Percentiles rank a stretch among this genome's conserved stretches.
Evolutionary conservation across 2,113 vertebrate genomes (phyloP).

Genomic region (Entosphenus tridentatus): DNA sequence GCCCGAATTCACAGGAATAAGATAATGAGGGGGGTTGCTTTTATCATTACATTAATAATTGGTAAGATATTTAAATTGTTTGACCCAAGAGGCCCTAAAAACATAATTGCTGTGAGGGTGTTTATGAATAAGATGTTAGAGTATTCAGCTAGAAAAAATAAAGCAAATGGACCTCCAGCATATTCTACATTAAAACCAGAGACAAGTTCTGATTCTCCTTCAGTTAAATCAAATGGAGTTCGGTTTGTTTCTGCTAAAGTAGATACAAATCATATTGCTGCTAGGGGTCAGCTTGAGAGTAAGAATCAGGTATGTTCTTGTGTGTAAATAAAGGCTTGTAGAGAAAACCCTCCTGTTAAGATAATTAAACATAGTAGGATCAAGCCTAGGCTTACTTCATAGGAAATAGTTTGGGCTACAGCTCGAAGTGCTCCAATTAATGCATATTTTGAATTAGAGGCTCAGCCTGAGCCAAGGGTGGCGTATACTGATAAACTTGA

Average conservation of each 20-base stretch:
- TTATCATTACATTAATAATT: fast-evolving
- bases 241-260: conserved; percentile 12
- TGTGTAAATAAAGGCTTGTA: conserved; percentile 9
- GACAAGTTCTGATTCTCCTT: conserved; percentile 13
- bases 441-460: conserved; percentile 15
- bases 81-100: conserved; percentile 4
- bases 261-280: conserved; percentile 11
- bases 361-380: conserved; percentile 8
- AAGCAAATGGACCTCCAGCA: conserved; percentile 12
- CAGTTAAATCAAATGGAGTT: conserved; percentile 13
- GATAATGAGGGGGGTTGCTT: fast-evolving
- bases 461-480: conserved; percentile 11
- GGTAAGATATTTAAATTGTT: not conserved
- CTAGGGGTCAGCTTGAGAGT: not conserved
- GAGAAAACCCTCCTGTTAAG: conserved; percentile 6
- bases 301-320: conserved; percentile 12
- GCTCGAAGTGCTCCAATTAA: conserved; percentile 10
- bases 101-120: conserved; percentile 4
- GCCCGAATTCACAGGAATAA: not conserved
- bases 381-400: conserved; percentile 12
- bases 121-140: conserved; percentile 13
- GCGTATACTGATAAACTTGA: conserved; percentile 12
- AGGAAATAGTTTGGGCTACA: conserved; percentile 13
- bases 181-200: conserved; percentile 13
- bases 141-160: conserved; percentile 14